Conservation (phyloP, 2,113 vertebrate species). For the Glareola pratincola region DNA sequence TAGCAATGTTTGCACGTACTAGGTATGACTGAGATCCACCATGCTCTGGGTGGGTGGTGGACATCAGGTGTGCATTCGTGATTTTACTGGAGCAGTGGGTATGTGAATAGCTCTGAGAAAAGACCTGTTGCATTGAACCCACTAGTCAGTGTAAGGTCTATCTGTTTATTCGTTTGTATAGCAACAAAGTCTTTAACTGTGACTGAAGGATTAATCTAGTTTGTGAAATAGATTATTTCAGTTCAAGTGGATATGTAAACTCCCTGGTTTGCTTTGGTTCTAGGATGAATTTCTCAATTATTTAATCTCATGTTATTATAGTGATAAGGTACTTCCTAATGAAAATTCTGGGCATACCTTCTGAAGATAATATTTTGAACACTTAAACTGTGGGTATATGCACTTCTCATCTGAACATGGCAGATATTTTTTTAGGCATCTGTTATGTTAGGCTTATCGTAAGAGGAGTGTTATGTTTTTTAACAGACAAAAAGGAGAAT, state of each 20-base stretch:
- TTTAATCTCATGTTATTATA: conserved; percentile 24
- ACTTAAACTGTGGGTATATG: not conserved
- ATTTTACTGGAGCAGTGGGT: not conserved
- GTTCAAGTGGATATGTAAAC: not conserved
- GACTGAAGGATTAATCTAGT: not conserved
- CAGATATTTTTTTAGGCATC: not conserved
- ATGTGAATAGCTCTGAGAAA: not conserved
- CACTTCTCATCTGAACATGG: not conserved
- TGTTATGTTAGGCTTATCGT: not conserved
- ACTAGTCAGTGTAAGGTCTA: not conserved
- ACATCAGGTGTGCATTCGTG: too few relatives aligned
- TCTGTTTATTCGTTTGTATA: not conserved
- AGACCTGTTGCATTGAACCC: not conserved
- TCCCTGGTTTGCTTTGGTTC: not conserved
- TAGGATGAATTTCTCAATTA: not conserved
- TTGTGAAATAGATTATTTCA: not conserved
- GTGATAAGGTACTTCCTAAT: conserved; percentile 5
- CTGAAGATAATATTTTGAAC: not conserved
- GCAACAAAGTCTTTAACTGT: not conserved
- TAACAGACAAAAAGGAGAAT: not conserved
- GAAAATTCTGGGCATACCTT: not conserved
- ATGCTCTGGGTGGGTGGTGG: not conserved
- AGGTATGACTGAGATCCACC: not conserved
- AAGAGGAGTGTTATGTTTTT: not conserved
- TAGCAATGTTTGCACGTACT: not conserved